Percentiles rank a stretch among this genome's conserved stretches.
Conservation (phyloP, 2,888 invertebrate genomes). For the Neria commutata region DNA sequence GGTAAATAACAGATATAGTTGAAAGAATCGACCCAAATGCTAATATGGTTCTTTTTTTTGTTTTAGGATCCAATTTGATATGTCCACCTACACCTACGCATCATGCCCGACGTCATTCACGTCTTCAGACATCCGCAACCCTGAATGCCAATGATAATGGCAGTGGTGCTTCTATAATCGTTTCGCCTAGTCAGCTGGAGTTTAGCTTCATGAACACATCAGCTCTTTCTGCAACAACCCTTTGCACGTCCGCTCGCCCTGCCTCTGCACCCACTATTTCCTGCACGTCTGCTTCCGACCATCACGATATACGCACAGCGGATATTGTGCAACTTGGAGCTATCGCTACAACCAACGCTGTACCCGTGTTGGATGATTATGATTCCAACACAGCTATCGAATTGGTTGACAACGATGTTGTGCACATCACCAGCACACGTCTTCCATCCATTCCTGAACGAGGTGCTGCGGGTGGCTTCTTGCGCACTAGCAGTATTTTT, state of each 20-base stretch:
- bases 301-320: slow-evolving; percentile 59
- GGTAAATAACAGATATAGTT: too few species aligned
- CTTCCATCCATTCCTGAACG: slow-evolving; percentile 84
- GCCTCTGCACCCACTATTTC: slow-evolving; percentile 32
- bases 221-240: slow-evolving; percentile 30
- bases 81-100: slow-evolving; percentile 90
- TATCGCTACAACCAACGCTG: slow-evolving; percentile 3
- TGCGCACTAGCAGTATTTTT: slow-evolving; percentile 55
- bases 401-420: slow-evolving; percentile 60
- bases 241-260: slow-evolving; percentile 16
- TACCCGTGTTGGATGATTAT: too few species aligned
- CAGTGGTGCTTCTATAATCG: slow-evolving; percentile 13
- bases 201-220: slow-evolving; percentile 38
- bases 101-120: slow-evolving; percentile 71
- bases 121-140: slow-evolving; percentile 58
- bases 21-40: too few species aligned
- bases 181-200: slow-evolving; percentile 46
- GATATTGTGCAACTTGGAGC: slow-evolving; percentile 56
- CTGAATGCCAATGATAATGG: slow-evolving; percentile 57
- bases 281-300: slow-evolving; percentile 12
- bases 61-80: slow-evolving; percentile 65
- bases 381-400: slow-evolving; percentile 40
- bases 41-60: slow-evolving; percentile 8
- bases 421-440: slow-evolving; percentile 76
- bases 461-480: slow-evolving; percentile 57